A percentile compares a stretch with the other conserved stretches of the same genome.
Evolutionary conservation across 2,113 vertebrate species (phyloP).

Genomic region (Nanorana parkeri): DNA sequence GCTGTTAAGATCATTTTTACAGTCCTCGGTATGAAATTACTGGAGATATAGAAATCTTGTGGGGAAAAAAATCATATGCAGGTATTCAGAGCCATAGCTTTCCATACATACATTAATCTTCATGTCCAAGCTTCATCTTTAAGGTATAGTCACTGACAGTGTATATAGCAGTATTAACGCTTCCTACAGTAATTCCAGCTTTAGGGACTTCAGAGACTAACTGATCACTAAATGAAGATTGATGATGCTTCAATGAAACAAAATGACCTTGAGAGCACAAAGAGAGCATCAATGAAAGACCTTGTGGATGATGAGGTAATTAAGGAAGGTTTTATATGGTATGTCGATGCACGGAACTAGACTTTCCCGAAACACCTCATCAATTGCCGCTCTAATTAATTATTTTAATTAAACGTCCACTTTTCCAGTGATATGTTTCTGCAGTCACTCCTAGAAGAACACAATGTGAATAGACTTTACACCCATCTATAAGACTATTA

Average conservation of each 20-base stretch:
- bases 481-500: background rate
- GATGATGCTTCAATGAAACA: conserved; percentile 15
- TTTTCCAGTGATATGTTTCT: background rate
- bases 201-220: background rate
- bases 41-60: too few species aligned
- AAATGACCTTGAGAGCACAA: background rate
- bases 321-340: conserved; percentile 17
- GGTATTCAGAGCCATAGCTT: too few species aligned
- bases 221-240: conserved; percentile 2
- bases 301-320: conserved; percentile 15
- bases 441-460: background rate
- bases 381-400: background rate
- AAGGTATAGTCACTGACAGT: too few species aligned
- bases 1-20: too few species aligned
- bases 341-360: background rate
- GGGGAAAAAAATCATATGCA: too few species aligned
- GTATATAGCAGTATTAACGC: too few species aligned
- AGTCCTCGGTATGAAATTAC: too few species aligned
- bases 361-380: background rate
- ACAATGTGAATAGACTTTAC: background rate
- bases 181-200: background rate
- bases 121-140: too few species aligned
- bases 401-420: conserved; percentile 5
- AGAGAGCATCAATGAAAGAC: background rate
- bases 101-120: too few species aligned